phyloP scores from a whole-genome alignment of 1,140 invertebrate genomes.

The Samia ricini region DNA sequence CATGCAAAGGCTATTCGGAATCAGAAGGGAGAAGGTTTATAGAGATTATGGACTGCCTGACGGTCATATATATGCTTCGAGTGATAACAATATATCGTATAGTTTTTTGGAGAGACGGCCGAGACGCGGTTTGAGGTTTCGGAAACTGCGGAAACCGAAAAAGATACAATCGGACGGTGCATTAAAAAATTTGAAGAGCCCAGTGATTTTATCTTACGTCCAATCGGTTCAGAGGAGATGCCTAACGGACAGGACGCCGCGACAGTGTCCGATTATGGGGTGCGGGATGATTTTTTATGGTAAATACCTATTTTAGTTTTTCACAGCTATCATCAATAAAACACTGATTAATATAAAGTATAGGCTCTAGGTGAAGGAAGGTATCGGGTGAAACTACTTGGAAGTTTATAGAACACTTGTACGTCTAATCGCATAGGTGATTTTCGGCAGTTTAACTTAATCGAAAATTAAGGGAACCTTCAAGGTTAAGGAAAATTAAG shows the following conservation, averaged over 20 bases:
- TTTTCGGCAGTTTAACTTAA: too few relatives aligned
- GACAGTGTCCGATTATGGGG: conserved; percentile 59
- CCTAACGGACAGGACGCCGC: conserved; percentile 51
- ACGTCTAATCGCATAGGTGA: too few relatives aligned
- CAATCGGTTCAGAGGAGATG: conserved; percentile 55
- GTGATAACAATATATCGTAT: conserved; percentile 54
- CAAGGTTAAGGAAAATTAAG: too few relatives aligned
- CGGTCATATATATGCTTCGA: conserved; percentile 42
- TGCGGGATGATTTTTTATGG: conserved; percentile 60
- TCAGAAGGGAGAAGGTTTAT: conserved; percentile 35
- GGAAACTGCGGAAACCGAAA: conserved; percentile 40
- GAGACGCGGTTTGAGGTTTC: conserved; percentile 41
- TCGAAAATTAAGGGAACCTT: too few relatives aligned
- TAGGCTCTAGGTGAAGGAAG: too few relatives aligned
- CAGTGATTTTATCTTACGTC: conserved; percentile 50
- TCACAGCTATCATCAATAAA: too few relatives aligned
- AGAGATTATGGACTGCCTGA: conserved; percentile 23
- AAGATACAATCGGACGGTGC: conserved; percentile 51
- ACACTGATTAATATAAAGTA: too few relatives aligned
- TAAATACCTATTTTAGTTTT: conserved; percentile 27
- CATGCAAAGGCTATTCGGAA: conserved; percentile 52
- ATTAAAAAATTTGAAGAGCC: conserved; percentile 38
- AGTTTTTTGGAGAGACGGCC: conserved; percentile 33
- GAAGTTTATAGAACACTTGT: too few relatives aligned
- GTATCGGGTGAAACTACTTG: too few relatives aligned